Percentiles rank a stretch among this genome's conserved stretches.
Evolutionary conservation across 2,797 vertebrate species (phyloP).

Genomic region (Melanotaenia maccullochi): DNA sequence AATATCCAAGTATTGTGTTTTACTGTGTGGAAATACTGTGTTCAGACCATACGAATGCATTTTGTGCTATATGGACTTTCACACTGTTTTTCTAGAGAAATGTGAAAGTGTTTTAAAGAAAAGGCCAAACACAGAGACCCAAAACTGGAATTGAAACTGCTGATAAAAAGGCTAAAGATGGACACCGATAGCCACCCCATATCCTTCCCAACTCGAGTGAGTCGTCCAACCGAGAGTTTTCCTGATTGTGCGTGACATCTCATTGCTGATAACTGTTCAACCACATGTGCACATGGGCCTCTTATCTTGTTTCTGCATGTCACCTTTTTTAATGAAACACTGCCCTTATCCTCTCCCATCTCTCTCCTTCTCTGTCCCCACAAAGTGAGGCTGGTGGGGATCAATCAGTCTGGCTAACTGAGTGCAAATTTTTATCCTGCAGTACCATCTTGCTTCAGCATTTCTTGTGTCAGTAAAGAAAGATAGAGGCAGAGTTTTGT

Average conservation of each 20-base stretch:
- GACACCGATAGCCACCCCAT: conserved; percentile 37
- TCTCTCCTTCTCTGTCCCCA: conserved; percentile 46
- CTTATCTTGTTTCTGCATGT: conserved; percentile 76
- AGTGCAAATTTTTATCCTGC: conserved; percentile 68
- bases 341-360: conserved; percentile 68
- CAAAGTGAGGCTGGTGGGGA: conserved; percentile 68
- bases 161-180: conserved; percentile 46
- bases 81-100: conserved; percentile 20
- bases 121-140: conserved; percentile 38
- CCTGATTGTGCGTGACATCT: conserved; percentile 50
- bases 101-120: conserved; percentile 30
- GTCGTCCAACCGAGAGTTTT: conserved; percentile 56
- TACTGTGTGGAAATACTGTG: neutral
- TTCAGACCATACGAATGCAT: neutral
- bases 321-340: conserved; percentile 78
- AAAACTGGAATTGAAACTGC: conserved; percentile 51
- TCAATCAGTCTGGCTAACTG: conserved; percentile 68
- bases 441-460: conserved; percentile 57
- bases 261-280: conserved; percentile 19
- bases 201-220: conserved; percentile 51
- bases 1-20: conserved; percentile 1
- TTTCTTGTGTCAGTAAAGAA: conserved; percentile 57
- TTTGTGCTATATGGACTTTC: neutral
- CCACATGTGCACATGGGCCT: conserved; percentile 50
- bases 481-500: conserved; percentile 52